Percentiles rank a stretch among this genome's conserved stretches.
Evolutionary conservation across 2,797 vertebrate species (phyloP).

Genomic region (Protonibea diacanthus): DNA sequence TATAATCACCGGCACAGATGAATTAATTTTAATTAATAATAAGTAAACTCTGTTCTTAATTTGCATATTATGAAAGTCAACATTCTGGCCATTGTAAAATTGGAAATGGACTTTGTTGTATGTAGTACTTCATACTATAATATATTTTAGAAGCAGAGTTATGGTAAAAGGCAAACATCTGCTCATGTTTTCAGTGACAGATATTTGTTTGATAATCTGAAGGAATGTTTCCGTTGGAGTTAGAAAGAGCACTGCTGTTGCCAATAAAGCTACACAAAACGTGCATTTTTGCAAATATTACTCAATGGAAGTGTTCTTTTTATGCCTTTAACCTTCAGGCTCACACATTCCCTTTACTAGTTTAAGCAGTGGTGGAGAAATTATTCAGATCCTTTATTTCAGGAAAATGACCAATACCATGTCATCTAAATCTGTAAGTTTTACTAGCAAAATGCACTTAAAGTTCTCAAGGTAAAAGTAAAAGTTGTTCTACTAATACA

Average conservation of each 20-base stretch:
- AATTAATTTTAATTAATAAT: slow-evolving; percentile 74
- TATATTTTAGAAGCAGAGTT: not conserved
- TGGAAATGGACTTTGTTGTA: slow-evolving; percentile 21
- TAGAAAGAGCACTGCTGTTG: not conserved
- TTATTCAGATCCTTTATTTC: not conserved
- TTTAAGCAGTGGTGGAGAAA: not conserved
- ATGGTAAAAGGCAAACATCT: not conserved
- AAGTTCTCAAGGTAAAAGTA: not conserved
- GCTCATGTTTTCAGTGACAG: not conserved
- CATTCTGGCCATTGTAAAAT: slow-evolving; percentile 11
- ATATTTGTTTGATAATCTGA: not conserved
- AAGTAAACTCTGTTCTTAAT: slow-evolving; percentile 53
- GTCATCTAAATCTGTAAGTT: no score
- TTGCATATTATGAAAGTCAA: slow-evolving; percentile 64
- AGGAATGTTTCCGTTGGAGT: not conserved
- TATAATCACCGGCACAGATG: slow-evolving; percentile 69
- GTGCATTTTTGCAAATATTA: not conserved
- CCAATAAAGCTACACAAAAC: not conserved
- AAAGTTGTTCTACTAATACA: not conserved
- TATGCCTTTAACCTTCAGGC: no score
- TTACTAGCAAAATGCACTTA: not conserved
- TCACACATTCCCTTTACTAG: not conserved
- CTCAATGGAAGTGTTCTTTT: no score
- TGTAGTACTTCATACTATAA: not conserved
- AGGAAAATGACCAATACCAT: no score